Evolutionary conservation across 2,113 vertebrate species (phyloP).

Genomic region (Tachysurus fulvidraco): DNA sequence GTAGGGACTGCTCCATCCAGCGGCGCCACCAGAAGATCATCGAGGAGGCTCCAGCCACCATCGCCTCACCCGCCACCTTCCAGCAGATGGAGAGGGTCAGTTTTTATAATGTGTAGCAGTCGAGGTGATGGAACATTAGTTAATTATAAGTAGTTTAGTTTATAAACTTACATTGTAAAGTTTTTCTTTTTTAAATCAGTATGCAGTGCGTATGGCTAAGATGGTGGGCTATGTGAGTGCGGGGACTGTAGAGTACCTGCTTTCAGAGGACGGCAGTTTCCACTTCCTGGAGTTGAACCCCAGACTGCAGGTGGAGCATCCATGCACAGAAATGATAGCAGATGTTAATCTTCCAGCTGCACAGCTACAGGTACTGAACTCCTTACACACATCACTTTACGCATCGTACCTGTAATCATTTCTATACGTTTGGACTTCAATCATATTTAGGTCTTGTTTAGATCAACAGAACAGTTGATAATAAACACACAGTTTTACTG

Average conservation of each 20-base stretch:
- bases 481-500: background rate
- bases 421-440: too few relatives aligned
- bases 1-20: conserved; percentile 96
- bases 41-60: conserved; percentile 87
- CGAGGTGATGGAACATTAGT: background rate
- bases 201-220: conserved; percentile 87
- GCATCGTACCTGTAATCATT: too few relatives aligned
- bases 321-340: conserved; percentile 95
- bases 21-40: conserved; percentile 98
- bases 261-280: conserved; percentile 88
- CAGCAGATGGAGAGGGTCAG: conserved; percentile 90
- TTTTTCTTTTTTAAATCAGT: conserved; percentile 67
- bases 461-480: background rate
- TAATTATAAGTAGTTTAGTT: too few relatives aligned
- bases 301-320: conserved; percentile 94
- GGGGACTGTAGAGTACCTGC: conserved; percentile 94
- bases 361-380: conserved; percentile 84
- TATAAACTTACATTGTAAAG: background rate
- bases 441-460: background rate
- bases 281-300: conserved; percentile 97
- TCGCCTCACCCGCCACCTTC: conserved; percentile 74
- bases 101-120: background rate
- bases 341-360: conserved; percentile 95
- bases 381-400: background rate
- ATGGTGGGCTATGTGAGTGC: conserved; percentile 94